Evolutionary conservation across 2,888 invertebrate species (phyloP).

Genomic region (Ceriagrion tenellum): DNA sequence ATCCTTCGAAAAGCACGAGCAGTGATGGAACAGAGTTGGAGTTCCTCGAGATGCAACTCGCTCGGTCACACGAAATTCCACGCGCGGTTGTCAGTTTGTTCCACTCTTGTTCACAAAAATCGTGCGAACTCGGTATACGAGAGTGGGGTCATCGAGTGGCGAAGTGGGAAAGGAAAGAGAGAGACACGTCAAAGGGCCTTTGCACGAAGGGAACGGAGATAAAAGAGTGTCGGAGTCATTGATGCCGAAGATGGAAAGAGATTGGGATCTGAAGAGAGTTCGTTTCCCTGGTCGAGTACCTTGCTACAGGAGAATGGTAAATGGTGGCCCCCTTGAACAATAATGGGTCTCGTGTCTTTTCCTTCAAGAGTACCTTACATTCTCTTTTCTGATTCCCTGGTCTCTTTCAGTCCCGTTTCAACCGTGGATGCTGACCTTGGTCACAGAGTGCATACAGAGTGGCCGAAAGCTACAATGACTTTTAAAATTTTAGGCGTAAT

Average conservation of each 20-base stretch:
- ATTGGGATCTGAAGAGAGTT: not conserved
- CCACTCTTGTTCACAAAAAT: not conserved
- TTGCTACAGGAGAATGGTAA: not conserved
- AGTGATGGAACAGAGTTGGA: not conserved
- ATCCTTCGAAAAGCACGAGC: not conserved
- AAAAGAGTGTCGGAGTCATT: not conserved
- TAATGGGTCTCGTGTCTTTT: not conserved
- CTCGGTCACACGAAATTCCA: conserved; percentile 54
- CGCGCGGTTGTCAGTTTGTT: conserved; percentile 34
- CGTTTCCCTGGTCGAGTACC: not conserved
- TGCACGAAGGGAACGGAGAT: not conserved
- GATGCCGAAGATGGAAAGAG: conserved; percentile 25
- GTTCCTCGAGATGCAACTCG: not conserved
- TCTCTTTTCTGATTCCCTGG: not conserved
- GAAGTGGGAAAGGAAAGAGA: not conserved
- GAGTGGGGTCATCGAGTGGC: not conserved
- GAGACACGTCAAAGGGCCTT: not conserved
- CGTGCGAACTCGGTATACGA: not conserved
- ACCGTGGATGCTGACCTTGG: not conserved
- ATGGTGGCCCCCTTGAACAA: not conserved
- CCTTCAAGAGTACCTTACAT: not conserved
- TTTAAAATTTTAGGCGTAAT: no score
- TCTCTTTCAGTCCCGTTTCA: not conserved
- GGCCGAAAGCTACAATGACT: no score
- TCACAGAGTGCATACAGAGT: no score